phyloP scores from a whole-genome alignment of 1,140 invertebrate species.

The Hycleus cichorii region DNA sequence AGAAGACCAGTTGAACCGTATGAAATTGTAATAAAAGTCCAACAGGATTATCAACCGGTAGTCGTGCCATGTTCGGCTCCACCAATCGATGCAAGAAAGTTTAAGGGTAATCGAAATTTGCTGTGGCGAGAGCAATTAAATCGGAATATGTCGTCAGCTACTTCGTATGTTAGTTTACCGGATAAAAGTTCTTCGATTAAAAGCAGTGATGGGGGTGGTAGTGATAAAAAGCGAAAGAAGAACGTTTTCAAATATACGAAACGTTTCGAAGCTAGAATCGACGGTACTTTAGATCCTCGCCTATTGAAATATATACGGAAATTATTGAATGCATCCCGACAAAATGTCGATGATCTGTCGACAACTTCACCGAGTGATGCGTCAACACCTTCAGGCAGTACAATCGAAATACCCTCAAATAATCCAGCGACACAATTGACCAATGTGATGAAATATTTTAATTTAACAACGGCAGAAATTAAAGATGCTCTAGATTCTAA shows the following conservation, averaged over 20 bases:
- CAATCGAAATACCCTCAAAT: constrained; percentile 35
- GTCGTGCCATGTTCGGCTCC: constrained; percentile 15
- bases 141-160: constrained; percentile 18
- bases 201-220: neutral
- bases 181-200: constrained; percentile 32
- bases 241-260: neutral
- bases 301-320: constrained; percentile 46
- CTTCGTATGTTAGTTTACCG: constrained; percentile 32
- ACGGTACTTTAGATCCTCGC: constrained; percentile 18
- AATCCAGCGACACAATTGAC: constrained; percentile 22
- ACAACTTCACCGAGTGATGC: constrained; percentile 45
- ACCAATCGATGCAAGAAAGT: neutral
- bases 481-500: neutral
- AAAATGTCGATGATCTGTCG: constrained; percentile 44
- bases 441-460: constrained; percentile 23
- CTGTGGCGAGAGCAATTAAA: constrained; percentile 34
- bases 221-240: no score
- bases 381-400: constrained; percentile 46
- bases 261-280: neutral
- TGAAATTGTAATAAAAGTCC: constrained; percentile 38
- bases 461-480: constrained; percentile 19
- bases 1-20: neutral
- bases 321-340: constrained; percentile 45
- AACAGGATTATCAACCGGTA: constrained; percentile 29
- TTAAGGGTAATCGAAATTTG: neutral